Evolutionary conservation across 2,888 invertebrate species (phyloP).

Genomic region (Torymus texanus): DNA sequence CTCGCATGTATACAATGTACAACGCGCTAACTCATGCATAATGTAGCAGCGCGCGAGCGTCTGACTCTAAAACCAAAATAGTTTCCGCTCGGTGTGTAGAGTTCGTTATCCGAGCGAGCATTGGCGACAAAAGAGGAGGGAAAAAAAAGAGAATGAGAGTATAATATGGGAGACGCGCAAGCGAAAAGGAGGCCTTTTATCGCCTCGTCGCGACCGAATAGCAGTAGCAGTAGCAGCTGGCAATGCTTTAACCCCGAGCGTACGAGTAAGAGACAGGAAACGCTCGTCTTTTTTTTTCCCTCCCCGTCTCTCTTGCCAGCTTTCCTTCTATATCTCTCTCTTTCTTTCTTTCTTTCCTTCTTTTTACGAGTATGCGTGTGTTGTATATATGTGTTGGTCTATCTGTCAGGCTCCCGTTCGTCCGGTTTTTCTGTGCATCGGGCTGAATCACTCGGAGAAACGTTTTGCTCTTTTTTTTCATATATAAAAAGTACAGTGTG

Average conservation of each 20-base stretch:
- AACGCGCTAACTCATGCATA: no score
- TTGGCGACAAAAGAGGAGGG: not conserved
- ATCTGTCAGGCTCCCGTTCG: not conserved
- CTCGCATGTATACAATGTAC: no score
- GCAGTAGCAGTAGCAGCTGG: constrained; percentile 1
- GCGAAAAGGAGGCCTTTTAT: constrained; percentile 34
- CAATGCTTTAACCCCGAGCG: constrained; percentile 36
- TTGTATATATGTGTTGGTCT: not conserved
- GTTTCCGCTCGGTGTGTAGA: constrained; percentile 1
- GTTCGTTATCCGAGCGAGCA: constrained; percentile 27
- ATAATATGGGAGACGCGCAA: constrained; percentile 4
- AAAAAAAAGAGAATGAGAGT: not conserved
- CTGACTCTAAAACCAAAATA: constrained; percentile 8
- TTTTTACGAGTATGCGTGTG: not conserved
- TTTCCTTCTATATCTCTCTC: constrained; percentile 6
- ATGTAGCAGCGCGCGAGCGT: no score
- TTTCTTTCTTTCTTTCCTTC: constrained; percentile 3
- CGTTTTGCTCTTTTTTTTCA: no score
- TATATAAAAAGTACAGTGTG: no score
- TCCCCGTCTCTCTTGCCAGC: not conserved
- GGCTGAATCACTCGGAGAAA: not conserved
- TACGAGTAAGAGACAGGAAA: constrained; percentile 25
- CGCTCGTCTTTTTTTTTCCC: constrained; percentile 6
- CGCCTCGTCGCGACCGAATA: not conserved
- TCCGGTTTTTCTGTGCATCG: constrained; percentile 9